These are phyloP conservation scores for Lasioglossum morio DNA, from an alignment of 2,888 invertebrate species.

Conservation along the genomic window DNA sequence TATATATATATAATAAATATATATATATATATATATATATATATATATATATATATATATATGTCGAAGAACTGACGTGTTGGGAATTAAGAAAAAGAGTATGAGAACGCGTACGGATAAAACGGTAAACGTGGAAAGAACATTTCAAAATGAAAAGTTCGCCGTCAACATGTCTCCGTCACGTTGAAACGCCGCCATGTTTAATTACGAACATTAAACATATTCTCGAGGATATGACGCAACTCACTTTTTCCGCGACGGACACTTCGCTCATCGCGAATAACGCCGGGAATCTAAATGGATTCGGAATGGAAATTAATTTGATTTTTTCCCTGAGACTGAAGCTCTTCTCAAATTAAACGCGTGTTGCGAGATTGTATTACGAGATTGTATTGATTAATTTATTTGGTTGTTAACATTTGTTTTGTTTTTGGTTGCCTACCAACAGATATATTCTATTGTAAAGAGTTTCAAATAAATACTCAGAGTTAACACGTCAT, in stretches of 20 bases:
- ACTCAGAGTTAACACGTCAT: too few species aligned
- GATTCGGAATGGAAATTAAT: slow-evolving; percentile 17
- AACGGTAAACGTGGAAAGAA: not conserved
- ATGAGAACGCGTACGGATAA: not conserved
- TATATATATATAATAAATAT: too few species aligned
- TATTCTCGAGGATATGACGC: not conserved
- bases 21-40: too few species aligned
- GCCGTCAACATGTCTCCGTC: not conserved
- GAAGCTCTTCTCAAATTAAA: not conserved
- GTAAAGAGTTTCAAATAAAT: too few species aligned
- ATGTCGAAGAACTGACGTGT: not conserved
- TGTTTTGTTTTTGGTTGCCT: too few species aligned
- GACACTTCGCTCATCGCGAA: not conserved
- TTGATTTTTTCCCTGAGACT: not conserved
- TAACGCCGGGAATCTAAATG: not conserved
- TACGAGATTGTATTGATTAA: too few species aligned
- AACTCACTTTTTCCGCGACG: not conserved
- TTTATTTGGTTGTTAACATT: too few species aligned
- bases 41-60: too few species aligned
- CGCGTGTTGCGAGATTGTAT: not conserved
- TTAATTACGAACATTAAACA: slow-evolving; percentile 22
- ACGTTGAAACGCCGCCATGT: not conserved
- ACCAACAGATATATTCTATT: too few species aligned
- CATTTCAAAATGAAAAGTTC: slow-evolving; percentile 16
- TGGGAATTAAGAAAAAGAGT: not conserved